Base-by-base conservation (phyloP, 2,797 vertebrate genomes). In the Megalops cyprinoides region DNA sequence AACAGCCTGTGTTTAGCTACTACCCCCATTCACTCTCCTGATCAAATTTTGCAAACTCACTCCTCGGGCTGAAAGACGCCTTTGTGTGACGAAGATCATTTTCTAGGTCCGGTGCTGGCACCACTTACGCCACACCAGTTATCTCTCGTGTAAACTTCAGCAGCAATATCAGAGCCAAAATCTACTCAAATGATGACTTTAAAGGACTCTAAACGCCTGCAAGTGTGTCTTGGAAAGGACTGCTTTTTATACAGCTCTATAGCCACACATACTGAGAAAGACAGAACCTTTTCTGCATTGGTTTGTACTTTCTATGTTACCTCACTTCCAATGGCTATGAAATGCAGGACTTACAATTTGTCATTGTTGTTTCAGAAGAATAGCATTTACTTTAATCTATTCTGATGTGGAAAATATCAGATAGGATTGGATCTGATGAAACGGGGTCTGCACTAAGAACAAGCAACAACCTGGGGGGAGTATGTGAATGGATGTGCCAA, bases 31-130 rank as follows among this genome's bases (percentile, higher is more conserved):
- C 48, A 25, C 60, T 69, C 23, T 82, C 51, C 69, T 75, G 81
- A 84, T 86, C 84, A 15, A 78, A 85, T 84, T 88, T 87, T 87
- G 85, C 86, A 80, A 78, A 86, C 81, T 89, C 87, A 86, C 62
- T 1, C 60, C 7, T 77, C 44, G 12, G 34, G 67, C 86, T 82
- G 42, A 90, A 88, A 87, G 77, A 80, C 39, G 79, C 81, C 84
- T 87, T 83, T 91, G 83, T 87, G 31, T 67, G 73, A 55, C 31
- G 74, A 0, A 18, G 65, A 81, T 31, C 80, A 74, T 67, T 80
- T 67, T 46, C 60, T 73, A 58, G 60, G 10, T 76, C 49, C 12
- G 1, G 8, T 2, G 48, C 9, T 31, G 46, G 31, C 25, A 46
- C 49, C 14, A 46, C 6, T 71, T 34, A 34, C 65, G 37, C 23